These are phyloP conservation scores for Prunella strophiata DNA, from an alignment of 2,797 vertebrate species.

Conservation along the genomic window DNA sequence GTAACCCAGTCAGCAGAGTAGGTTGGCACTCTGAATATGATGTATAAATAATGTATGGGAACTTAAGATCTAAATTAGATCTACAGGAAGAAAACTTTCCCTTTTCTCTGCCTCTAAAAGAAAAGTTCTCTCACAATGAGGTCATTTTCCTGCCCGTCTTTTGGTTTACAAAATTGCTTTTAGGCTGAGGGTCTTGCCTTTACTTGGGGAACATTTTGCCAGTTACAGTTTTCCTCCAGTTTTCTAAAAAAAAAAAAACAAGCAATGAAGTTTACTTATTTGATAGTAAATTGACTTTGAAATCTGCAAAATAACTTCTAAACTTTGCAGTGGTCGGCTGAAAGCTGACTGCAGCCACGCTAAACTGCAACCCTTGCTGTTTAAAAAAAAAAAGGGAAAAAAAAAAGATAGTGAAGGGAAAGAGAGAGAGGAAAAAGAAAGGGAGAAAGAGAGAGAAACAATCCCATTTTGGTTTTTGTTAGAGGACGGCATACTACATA, in stretches of 20 bases:
- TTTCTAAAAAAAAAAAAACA: constrained; percentile 14
- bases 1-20: constrained; percentile 40
- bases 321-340: constrained; percentile 41
- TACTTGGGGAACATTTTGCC: not conserved
- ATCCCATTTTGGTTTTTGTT: constrained; percentile 84
- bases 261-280: constrained; percentile 48
- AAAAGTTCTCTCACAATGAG: constrained; percentile 43
- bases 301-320: constrained; percentile 61
- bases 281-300: constrained; percentile 64
- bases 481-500: constrained; percentile 82
- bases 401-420: constrained; percentile 47
- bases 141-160: not conserved
- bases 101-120: constrained; percentile 39
- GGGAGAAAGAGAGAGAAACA: constrained; percentile 79
- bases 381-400: not conserved
- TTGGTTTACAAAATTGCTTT: constrained; percentile 22
- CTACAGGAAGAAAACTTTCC: constrained; percentile 50
- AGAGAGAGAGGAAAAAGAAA: constrained; percentile 37
- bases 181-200: constrained; percentile 19
- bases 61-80: constrained; percentile 53
- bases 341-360: constrained; percentile 35
- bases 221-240: not conserved
- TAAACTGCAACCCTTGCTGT: constrained; percentile 48
- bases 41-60: constrained; percentile 59
- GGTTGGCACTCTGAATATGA: constrained; percentile 47